Evolutionary conservation across 2,888 invertebrate genomes (phyloP), one percentile per base, ranked within the genome.

Genomic region (Cataglyphis albicans): DNA sequence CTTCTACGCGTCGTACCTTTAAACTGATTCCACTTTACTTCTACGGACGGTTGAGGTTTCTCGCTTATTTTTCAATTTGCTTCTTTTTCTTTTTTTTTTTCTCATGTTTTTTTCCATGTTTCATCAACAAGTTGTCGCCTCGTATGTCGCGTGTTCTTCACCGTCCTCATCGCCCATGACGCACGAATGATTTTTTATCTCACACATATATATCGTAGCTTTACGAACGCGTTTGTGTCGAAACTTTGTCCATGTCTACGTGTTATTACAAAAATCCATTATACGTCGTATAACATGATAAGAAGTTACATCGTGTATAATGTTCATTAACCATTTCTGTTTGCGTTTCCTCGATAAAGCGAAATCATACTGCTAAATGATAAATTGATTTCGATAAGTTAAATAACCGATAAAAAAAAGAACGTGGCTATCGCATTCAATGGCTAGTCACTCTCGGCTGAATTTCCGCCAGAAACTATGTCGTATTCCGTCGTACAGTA

Each of bases 391-490:
- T 3, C n/a, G 29, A 72, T 32, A 29, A 12, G 12, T 29, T 6
- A n/a, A n/a, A 25, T 9, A 38, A 44, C 38, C 55, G 25, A 57
- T 9, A 35, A 10, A 5, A 15, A 15, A 48, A 38, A 29, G 7
- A 21, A 4, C 15, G 61, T 6, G 32, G 35, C 70, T 21, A 21
- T 44, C 7, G 29, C 57, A 52, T 59, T 72, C 48, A n/a, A 63
- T 75, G 25, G 67, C 41, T 48, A 59, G 32, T 29, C 57, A 67
- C 67, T 29, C 32, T 41, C 38, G 78, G 75, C 80, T 84, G 86
- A 89, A 85, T 85, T 55, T 70, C 35, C 70, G 85, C 88, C 85
- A 85, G 70, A 64, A 75, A 67, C 25, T 32, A 9, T 29, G 59
- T 38, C 44, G 41, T 41, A 41, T 41, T 29, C 78, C 44, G 63